A percentile compares a stretch with the other conserved stretches of the same genome.
Evolutionary conservation across 1,140 invertebrate genomes (phyloP).

Genomic region (Zaprionus lachaisei): DNA sequence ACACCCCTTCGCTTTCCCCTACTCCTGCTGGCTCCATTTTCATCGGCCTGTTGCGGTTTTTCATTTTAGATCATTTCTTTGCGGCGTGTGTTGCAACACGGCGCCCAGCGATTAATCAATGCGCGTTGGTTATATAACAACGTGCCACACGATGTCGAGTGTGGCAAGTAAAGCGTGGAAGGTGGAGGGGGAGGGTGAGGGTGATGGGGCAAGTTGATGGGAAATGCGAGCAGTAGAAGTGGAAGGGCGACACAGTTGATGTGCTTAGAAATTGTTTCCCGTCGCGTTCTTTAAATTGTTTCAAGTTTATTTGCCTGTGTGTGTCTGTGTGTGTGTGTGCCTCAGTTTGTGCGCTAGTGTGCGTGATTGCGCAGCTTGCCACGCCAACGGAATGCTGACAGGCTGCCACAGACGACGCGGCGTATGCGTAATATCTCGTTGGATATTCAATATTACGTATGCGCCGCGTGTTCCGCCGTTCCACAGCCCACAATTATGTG

Average conservation of each 20-base stretch:
- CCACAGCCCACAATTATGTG: constrained; percentile 44
- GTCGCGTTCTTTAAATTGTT: neutral
- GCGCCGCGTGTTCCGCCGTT: constrained; percentile 29
- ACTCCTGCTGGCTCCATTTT: constrained; percentile 13
- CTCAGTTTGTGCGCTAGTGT: neutral
- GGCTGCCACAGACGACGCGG: constrained; percentile 15
- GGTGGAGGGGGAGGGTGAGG: too few relatives aligned
- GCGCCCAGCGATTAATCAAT: constrained; percentile 55
- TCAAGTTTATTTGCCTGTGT: neutral
- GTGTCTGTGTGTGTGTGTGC: constrained; percentile 2
- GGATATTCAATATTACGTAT: constrained; percentile 39
- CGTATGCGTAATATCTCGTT: constrained; percentile 58
- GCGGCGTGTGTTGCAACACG: constrained; percentile 27
- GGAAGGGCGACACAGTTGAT: constrained; percentile 1
- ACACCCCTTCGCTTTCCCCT: constrained; percentile 19
- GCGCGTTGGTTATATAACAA: constrained; percentile 30
- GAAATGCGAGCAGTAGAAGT: neutral
- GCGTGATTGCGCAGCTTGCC: constrained; percentile 10
- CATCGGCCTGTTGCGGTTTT: constrained; percentile 36
- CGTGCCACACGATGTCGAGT: constrained; percentile 14
- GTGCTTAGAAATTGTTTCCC: neutral
- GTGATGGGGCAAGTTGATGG: neutral
- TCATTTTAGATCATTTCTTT: constrained; percentile 51
- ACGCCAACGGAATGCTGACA: constrained; percentile 11
- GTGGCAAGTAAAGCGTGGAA: neutral